Percentiles rank a stretch among this genome's conserved stretches.
These are phyloP conservation scores for Cylas formicarius DNA, from an alignment of 1,140 invertebrate species.

Conservation along the genomic window DNA sequence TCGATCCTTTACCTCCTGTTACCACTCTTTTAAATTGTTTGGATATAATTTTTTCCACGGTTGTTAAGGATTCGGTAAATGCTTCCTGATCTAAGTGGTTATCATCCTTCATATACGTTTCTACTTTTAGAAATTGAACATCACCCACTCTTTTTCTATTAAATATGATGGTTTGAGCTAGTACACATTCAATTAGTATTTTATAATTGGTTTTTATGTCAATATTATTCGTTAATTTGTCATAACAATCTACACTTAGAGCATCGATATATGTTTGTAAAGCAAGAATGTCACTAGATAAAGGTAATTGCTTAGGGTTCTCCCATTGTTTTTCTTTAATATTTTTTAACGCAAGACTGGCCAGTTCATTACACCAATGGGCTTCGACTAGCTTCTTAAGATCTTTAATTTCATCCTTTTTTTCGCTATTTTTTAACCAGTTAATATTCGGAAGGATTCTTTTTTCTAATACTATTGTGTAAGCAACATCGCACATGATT, in stretches of 20 bases:
- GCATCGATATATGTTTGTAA: too few relatives aligned
- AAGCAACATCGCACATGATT: constrained; percentile 19
- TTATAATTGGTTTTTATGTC: constrained; percentile 11
- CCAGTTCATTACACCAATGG: too few relatives aligned
- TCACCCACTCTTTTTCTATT: constrained; percentile 21
- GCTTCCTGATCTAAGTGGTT: constrained; percentile 2
- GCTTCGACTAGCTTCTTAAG: too few relatives aligned
- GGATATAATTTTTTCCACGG: constrained; percentile 12
- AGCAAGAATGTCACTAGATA: too few relatives aligned
- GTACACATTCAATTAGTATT: constrained; percentile 20
- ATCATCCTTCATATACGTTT: constrained; percentile 4
- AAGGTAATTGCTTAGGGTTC: too few relatives aligned
- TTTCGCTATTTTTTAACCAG: constrained; percentile 9
- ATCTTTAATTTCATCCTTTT: constrained; percentile 17
- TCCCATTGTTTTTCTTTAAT: too few relatives aligned
- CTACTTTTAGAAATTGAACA: constrained; percentile 19
- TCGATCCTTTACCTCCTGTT: constrained; percentile 10
- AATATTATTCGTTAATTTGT: neutral
- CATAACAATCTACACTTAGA: too few relatives aligned
- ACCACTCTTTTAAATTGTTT: constrained; percentile 18
- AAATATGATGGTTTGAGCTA: constrained; percentile 12
- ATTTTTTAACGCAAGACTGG: too few relatives aligned
- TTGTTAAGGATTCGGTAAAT: constrained; percentile 10
- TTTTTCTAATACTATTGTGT: constrained; percentile 19
- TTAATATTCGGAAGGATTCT: constrained; percentile 9